Evolutionary conservation across 1,140 invertebrate species (phyloP).

Genomic region (Artemia franciscana): DNA sequence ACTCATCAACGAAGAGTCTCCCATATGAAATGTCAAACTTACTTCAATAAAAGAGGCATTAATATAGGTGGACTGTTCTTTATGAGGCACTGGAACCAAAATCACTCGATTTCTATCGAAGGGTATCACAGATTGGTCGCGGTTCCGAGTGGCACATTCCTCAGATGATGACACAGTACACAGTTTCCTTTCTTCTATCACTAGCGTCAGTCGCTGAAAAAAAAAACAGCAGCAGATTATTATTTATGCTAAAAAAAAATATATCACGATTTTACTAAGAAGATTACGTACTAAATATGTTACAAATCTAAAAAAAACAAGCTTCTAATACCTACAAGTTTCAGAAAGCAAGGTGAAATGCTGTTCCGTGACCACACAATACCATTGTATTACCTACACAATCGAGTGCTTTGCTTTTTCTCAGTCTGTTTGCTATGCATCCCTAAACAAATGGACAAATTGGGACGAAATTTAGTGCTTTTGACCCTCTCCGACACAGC

Average conservation of each 20-base stretch:
- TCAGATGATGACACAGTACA: slow-evolving; percentile 52
- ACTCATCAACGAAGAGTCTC: too few relatives aligned
- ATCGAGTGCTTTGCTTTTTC: too few relatives aligned
- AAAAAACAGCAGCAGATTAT: slow-evolving; percentile 9
- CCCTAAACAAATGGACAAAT: too few relatives aligned
- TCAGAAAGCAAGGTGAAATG: too few relatives aligned
- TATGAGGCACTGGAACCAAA: slow-evolving; percentile 46
- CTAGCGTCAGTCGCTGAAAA: slow-evolving; percentile 46
- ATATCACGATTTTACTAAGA: slow-evolving; percentile 8
- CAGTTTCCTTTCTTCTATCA: slow-evolving; percentile 55
- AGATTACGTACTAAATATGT: background rate
- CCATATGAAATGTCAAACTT: too few relatives aligned
- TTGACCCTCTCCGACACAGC: too few relatives aligned
- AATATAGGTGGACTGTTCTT: slow-evolving; percentile 82
- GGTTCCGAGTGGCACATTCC: slow-evolving; percentile 67
- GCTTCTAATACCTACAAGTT: too few relatives aligned
- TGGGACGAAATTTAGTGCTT: too few relatives aligned
- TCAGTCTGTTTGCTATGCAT: too few relatives aligned
- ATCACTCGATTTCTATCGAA: slow-evolving; percentile 77
- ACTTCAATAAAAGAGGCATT: slow-evolving; percentile 91
- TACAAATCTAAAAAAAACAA: slow-evolving; percentile 3
- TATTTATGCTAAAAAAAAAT: slow-evolving; percentile 9
- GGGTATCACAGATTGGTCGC: slow-evolving; percentile 62
- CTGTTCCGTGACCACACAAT: too few relatives aligned
- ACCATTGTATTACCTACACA: too few relatives aligned